These are phyloP conservation scores for Neuroterus valhalla DNA, from an alignment of 1,140 invertebrate species.

Conservation along the genomic window DNA sequence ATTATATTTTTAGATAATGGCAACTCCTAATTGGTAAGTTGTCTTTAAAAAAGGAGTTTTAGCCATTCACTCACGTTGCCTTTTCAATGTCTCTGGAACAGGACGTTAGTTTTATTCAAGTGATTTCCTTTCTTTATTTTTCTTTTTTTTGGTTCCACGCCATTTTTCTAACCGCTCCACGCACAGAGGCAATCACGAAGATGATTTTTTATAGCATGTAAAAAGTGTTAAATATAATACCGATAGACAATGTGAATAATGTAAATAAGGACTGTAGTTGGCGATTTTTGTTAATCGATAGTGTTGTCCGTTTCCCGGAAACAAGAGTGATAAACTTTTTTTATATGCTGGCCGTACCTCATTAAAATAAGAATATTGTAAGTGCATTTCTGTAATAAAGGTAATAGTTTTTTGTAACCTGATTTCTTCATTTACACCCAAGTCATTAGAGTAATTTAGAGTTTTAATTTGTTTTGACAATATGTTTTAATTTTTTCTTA, in stretches of 20 bases:
- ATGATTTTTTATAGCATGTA: slow-evolving; percentile 4
- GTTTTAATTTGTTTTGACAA: no score
- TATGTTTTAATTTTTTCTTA: no score
- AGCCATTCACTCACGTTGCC: neutral
- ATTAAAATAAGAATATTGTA: slow-evolving; percentile 7
- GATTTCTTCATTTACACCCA: slow-evolving; percentile 6
- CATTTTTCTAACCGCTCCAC: neutral
- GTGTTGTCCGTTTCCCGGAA: neutral
- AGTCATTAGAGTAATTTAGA: no score
- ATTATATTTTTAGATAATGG: slow-evolving; percentile 29
- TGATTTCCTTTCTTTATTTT: neutral
- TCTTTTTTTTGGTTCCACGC: neutral
- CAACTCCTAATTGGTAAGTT: slow-evolving; percentile 31
- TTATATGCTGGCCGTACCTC: neutral
- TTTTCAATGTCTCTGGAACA: neutral
- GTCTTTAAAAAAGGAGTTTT: neutral
- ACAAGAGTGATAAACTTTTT: slow-evolving; percentile 13
- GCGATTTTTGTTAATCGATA: slow-evolving; percentile 1
- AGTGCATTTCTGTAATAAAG: slow-evolving; percentile 37
- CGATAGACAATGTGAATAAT: slow-evolving; percentile 10
- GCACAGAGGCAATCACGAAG: neutral
- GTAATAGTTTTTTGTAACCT: slow-evolving; percentile 18
- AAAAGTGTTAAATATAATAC: neutral
- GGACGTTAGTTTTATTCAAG: neutral
- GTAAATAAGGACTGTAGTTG: neutral